Percentiles rank a stretch among this genome's conserved stretches.
These are phyloP conservation scores for Drosophila quadrilineata DNA, from an alignment of 1,140 invertebrate genomes.

Conservation along the genomic window DNA sequence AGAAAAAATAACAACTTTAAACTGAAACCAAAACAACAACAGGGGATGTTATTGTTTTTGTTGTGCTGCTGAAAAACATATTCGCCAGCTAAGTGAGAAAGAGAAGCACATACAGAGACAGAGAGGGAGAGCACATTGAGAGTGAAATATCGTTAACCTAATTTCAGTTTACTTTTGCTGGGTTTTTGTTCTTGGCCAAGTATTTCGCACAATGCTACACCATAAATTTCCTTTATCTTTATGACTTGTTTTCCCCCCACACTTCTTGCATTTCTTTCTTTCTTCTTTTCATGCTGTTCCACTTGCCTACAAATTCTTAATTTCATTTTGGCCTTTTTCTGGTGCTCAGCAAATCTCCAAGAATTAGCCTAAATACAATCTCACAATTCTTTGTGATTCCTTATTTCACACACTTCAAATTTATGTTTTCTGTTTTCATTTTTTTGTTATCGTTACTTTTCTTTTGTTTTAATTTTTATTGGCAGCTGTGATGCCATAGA, in stretches of 20 bases:
- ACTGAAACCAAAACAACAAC: slow-evolving; percentile 57
- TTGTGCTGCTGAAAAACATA: slow-evolving; percentile 59
- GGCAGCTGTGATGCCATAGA: slow-evolving; percentile 13
- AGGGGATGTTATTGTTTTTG: slow-evolving; percentile 35
- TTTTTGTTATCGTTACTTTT: slow-evolving; percentile 15
- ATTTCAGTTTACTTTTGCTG: slow-evolving; percentile 54
- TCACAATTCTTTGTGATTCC: background rate
- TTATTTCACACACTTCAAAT: slow-evolving; percentile 36
- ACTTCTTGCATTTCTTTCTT: slow-evolving; percentile 3
- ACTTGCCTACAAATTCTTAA: no score
- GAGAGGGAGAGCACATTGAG: slow-evolving; percentile 30
- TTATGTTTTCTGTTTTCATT: slow-evolving; percentile 34
- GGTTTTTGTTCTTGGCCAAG: slow-evolving; percentile 46
- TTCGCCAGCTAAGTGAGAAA: slow-evolving; percentile 32
- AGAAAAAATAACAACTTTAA: slow-evolving; percentile 62
- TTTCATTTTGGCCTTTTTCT: slow-evolving; percentile 43
- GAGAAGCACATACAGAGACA: background rate
- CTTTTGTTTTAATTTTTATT: slow-evolving; percentile 63
- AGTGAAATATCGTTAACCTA: slow-evolving; percentile 79
- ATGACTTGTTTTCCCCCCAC: slow-evolving; percentile 70
- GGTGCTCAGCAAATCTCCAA: slow-evolving; percentile 51
- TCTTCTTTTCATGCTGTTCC: no score
- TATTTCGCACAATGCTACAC: slow-evolving; percentile 59
- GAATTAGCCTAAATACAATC: slow-evolving; percentile 36
- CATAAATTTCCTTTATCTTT: slow-evolving; percentile 78